These are phyloP conservation scores for Argentina silus DNA, from an alignment of 2,797 vertebrate species.

Conservation along the genomic window DNA sequence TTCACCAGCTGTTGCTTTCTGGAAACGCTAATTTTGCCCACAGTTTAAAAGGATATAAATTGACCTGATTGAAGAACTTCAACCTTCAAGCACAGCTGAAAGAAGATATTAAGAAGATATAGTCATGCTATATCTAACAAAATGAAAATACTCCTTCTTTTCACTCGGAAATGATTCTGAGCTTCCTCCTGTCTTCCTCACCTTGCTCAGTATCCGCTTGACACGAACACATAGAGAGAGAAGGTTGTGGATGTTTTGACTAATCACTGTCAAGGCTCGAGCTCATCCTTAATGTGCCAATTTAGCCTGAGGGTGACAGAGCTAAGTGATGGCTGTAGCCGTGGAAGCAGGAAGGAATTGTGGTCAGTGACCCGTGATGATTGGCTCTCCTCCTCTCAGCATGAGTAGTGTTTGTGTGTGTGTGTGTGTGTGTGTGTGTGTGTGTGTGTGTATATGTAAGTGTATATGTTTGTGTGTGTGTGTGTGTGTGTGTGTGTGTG, in stretches of 20 bases:
- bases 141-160: neutral
- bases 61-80: too few relatives aligned
- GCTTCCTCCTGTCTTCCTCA: conserved; percentile 17
- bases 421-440: too few relatives aligned
- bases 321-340: conserved; percentile 31
- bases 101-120: too few relatives aligned
- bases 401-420: neutral
- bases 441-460: too few relatives aligned
- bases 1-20: neutral
- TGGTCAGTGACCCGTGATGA: conserved; percentile 39
- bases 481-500: too few relatives aligned
- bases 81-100: too few relatives aligned
- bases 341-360: conserved; percentile 39
- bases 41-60: too few relatives aligned
- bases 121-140: too few relatives aligned
- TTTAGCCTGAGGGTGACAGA: conserved; percentile 42
- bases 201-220: conserved; percentile 8
- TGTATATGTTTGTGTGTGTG: too few relatives aligned
- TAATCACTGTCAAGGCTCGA: conserved; percentile 33
- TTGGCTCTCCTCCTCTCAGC: conserved; percentile 26
- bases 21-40: neutral
- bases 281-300: conserved; percentile 36
- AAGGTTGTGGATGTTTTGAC: conserved; percentile 27
- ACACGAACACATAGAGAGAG: conserved; percentile 26
- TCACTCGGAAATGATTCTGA: neutral